Evolutionary conservation across 2,888 invertebrate genomes (phyloP).

Genomic region (Patella ulyssiponensis): DNA sequence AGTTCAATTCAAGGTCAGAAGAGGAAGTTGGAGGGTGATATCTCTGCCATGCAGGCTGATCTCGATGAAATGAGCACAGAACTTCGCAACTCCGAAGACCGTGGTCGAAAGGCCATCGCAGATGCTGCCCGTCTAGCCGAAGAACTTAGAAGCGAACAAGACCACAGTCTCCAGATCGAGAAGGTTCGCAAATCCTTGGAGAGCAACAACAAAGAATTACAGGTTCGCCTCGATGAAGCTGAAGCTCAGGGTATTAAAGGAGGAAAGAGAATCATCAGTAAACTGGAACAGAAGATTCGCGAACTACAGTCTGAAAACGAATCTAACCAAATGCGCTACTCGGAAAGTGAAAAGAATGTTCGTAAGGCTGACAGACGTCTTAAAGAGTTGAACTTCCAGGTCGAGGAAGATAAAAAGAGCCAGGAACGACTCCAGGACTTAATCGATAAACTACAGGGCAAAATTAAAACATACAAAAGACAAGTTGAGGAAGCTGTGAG

Average conservation of each 20-base stretch:
- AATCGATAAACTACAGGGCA: conserved; percentile 95
- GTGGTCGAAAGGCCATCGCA: conserved; percentile 56
- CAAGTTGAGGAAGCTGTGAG: conserved; percentile 95
- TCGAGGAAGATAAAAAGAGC: conserved; percentile 98
- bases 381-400: conserved; percentile 82
- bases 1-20: conserved; percentile 95
- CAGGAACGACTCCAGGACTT: conserved; percentile 99
- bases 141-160: conserved; percentile 98
- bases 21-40: conserved; percentile 94
- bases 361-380: conserved; percentile 94
- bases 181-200: conserved; percentile 97
- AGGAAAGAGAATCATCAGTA: conserved; percentile 76
- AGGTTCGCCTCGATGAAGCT: conserved; percentile 92
- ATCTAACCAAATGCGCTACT: conserved; percentile 97
- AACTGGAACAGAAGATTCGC: conserved; percentile 85
- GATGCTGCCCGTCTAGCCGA: conserved; percentile 98
- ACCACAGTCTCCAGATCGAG: conserved; percentile 90
- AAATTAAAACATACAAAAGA: conserved; percentile 99
- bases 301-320: conserved; percentile 84
- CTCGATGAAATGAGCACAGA: conserved; percentile 97
- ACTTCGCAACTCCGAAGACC: conserved; percentile 97
- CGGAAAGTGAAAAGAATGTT: conserved; percentile 96
- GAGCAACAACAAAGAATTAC: conserved; percentile 96
- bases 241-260: conserved; percentile 77
- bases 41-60: conserved; percentile 97